These are phyloP conservation scores for Epizoanthus fatuus DNA, from an alignment of 92 coral and sea anemone genomes.

Conservation along the genomic window DNA sequence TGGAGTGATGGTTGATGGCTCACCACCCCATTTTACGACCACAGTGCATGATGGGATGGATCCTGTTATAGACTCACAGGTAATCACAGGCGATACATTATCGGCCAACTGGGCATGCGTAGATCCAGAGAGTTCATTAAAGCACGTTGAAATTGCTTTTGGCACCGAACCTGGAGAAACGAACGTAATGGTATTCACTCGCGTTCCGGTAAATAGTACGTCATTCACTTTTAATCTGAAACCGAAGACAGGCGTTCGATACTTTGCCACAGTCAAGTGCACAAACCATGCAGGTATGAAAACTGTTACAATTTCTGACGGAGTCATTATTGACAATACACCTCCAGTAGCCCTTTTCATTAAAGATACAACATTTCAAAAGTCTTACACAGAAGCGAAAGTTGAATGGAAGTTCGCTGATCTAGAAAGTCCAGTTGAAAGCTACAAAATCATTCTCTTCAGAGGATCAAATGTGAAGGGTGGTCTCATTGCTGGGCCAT, in stretches of 20 bases:
- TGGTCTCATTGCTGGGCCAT: conserved; percentile 68
- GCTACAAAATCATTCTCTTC: conserved; percentile 52
- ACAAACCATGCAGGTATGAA: conserved; percentile 85
- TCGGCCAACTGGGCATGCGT: conserved; percentile 82
- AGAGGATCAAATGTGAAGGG: background rate
- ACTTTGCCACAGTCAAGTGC: conserved; percentile 94
- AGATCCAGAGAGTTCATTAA: conserved; percentile 81
- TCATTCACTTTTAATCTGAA: conserved; percentile 45
- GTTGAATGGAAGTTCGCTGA: conserved; percentile 84
- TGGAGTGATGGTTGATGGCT: conserved; percentile 88
- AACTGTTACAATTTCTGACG: conserved; percentile 75
- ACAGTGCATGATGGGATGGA: conserved; percentile 80
- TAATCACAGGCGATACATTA: conserved; percentile 47
- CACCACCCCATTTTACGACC: conserved; percentile 82
- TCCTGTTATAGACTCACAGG: conserved; percentile 57
- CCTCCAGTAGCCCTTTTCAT: conserved; percentile 77
- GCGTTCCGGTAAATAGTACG: conserved; percentile 52
- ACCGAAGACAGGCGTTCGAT: conserved; percentile 80
- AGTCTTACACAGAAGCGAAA: conserved; percentile 40
- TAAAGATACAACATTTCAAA: conserved; percentile 77
- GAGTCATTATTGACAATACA: conserved; percentile 85
- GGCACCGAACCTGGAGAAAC: conserved; percentile 95
- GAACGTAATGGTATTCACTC: conserved; percentile 74
- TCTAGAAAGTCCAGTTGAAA: conserved; percentile 78
- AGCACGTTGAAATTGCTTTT: conserved; percentile 76